Conservation (phyloP, 2,888 invertebrate genomes). For the Ceraclea dissimilis region DNA sequence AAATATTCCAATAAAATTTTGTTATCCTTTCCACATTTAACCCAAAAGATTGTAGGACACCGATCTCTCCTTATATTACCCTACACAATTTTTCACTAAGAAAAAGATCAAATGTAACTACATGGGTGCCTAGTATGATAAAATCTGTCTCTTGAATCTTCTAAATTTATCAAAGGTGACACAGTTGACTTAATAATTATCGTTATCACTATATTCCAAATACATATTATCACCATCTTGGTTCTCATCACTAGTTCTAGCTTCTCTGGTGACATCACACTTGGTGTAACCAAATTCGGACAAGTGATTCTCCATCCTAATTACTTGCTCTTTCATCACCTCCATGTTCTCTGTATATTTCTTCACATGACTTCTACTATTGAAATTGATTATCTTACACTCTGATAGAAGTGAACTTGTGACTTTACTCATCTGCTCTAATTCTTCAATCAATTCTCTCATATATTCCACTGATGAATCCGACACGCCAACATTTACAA, state of each 20-base stretch:
- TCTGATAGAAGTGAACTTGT: constrained; percentile 1
- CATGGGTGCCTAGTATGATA: too few species aligned
- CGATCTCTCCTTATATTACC: too few species aligned
- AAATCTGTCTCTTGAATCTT: too few species aligned
- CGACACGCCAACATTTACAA: constrained; percentile 8
- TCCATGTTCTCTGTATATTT: constrained; percentile 1
- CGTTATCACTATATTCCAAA: too few species aligned
- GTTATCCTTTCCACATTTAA: too few species aligned
- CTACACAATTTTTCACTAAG: too few species aligned
- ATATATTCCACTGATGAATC: constrained; percentile 8
- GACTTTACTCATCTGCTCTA: constrained; percentile 9
- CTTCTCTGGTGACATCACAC: not conserved
- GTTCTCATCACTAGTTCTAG: not conserved
- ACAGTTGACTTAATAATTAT: too few species aligned
- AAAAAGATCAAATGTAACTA: too few species aligned
- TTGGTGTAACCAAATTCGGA: constrained; percentile 11
- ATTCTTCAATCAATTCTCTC: constrained; percentile 7
- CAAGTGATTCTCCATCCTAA: constrained; percentile 10
- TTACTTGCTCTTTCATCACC: constrained; percentile 7
- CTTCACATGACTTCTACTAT: constrained; percentile 1
- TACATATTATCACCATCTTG: not conserved
- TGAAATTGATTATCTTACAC: constrained; percentile 5
- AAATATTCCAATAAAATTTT: too few species aligned
- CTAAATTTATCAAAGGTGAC: too few species aligned
- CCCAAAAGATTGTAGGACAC: too few species aligned